Evolutionary conservation across 2,888 invertebrate genomes (phyloP), one percentile per base, ranked within the genome.

Genomic region (Teleogryllus oceanicus): DNA sequence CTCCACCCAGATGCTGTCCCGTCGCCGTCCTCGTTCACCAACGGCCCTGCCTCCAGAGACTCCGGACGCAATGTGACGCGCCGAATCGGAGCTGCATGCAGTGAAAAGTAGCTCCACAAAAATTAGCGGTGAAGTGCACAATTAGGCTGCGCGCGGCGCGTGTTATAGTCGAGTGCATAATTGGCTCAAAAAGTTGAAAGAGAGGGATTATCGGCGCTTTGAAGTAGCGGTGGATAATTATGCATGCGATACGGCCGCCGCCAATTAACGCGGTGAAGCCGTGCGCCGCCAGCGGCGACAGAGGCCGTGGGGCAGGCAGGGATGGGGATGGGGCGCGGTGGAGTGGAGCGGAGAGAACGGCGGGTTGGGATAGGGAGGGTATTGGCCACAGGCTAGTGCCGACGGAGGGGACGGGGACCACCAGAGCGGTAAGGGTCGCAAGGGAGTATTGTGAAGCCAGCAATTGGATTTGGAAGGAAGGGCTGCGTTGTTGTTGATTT

Each of bases 121-220:
- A 62, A 62, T 62, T 10, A 62, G 62, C n/a, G 62, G 12, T 13
- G n/a, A 62, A 62, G 16, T 62, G 62, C 62, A 62, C 62, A 62
- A 62, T 62, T 62, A 62, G 62, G 4, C 62, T 62, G 16, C 62
- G 62, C 62, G 13, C 62, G 1, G n/a, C n/a, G 62, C 62, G 62
- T 62, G 62, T 62, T 62, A 62, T n/a, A 18, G 62, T n/a, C 62
- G n/a, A 62, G 62, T 62, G 62, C 62, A 62, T 62, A 62, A 62
- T 13, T 62, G 62, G 62, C 62, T n/a, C 11, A 62, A 62, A 62
- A 62, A 62, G n/a, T 62, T n/a, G 13, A 18, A n/a, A 62, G n/a
- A 62, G 62, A 62, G 62, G 62, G 62, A 62, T 16, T 62, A 62
- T 62, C 62, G 62, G n/a, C 8, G 62, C 62, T 62, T 62, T 62